Conservation (phyloP, 1,140 invertebrate genomes). For the Habropoda laboriosa region DNA sequence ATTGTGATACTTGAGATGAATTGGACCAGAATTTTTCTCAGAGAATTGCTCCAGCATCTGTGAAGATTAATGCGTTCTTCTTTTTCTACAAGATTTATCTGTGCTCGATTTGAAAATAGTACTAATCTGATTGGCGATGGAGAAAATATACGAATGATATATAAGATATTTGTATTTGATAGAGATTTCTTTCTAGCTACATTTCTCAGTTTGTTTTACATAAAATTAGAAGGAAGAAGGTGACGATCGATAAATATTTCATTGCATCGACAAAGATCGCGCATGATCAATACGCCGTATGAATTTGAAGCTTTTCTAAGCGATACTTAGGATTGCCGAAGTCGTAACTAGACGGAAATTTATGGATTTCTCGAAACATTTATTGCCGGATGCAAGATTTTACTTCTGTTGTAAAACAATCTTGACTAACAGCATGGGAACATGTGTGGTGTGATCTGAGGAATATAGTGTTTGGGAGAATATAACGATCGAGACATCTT, state of each 20-base stretch:
- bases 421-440: neutral
- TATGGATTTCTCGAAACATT: neutral
- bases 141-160: too few species aligned
- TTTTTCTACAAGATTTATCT: neutral
- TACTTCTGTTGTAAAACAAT: conserved; percentile 10
- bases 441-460: neutral
- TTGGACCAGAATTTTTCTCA: neutral
- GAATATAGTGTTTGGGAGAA: neutral
- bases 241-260: too few species aligned
- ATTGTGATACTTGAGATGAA: neutral
- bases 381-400: neutral
- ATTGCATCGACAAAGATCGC: neutral
- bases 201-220: too few species aligned
- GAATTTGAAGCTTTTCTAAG: neutral
- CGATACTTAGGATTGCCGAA: neutral
- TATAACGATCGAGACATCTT: neutral
- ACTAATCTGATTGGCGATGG: too few species aligned
- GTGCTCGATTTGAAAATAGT: neutral
- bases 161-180: too few species aligned
- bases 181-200: too few species aligned
- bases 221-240: too few species aligned
- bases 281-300: neutral
- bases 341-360: neutral
- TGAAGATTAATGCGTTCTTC: neutral
- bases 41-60: too few species aligned